A percentile compares a stretch with the other conserved stretches of the same genome.
These are phyloP conservation scores for Lepus townsendii DNA, from an alignment of 2,797 vertebrate species.

Conservation along the genomic window DNA sequence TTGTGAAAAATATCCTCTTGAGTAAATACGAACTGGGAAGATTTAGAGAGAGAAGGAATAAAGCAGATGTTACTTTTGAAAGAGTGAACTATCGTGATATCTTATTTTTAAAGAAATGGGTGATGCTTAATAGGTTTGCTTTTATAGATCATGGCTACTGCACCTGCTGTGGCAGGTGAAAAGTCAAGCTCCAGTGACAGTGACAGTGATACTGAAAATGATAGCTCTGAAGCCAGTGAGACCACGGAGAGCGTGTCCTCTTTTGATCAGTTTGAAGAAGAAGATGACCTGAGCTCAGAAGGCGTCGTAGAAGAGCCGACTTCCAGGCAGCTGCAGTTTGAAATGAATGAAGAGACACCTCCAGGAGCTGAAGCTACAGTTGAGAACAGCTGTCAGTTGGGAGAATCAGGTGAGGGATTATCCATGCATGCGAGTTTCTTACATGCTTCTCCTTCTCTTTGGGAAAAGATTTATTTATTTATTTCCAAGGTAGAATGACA, in stretches of 20 bases:
- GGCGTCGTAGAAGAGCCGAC: fast-evolving
- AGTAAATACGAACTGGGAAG: background rate
- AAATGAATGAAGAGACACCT: slow-evolving; percentile 30
- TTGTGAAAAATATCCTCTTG: background rate
- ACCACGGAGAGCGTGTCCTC: background rate
- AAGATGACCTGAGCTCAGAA: background rate
- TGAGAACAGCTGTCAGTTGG: fast-evolving
- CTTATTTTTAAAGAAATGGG: background rate
- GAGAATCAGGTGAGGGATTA: slow-evolving; percentile 64
- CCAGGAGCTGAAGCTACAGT: background rate
- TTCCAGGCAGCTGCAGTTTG: background rate
- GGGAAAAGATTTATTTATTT: no score
- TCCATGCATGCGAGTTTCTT: no score
- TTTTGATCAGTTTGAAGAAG: slow-evolving; percentile 20
- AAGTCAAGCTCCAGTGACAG: fast-evolving
- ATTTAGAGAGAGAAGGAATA: background rate
- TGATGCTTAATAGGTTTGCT: slow-evolving; percentile 33
- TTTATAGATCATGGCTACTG: slow-evolving; percentile 78
- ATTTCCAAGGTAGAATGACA: no score
- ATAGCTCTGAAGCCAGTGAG: background rate
- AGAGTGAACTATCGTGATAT: background rate
- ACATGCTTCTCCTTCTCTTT: no score
- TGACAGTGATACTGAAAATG: background rate
- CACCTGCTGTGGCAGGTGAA: background rate
- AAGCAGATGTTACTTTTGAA: background rate